Conservation (phyloP, 2,797 vertebrate genomes). For the Geotria australis region DNA sequence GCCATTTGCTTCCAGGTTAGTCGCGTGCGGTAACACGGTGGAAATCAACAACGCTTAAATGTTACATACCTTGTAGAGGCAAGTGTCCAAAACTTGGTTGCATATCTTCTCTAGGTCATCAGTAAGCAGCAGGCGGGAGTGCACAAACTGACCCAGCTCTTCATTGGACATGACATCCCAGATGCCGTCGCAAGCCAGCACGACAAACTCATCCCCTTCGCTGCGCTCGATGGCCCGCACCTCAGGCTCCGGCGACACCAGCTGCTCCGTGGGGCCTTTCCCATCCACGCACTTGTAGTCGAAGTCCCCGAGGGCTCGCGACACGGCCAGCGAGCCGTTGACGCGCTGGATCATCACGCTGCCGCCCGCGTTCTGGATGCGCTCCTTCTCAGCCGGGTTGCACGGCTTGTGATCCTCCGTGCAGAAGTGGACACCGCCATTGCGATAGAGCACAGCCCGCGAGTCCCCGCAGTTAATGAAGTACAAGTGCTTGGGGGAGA, state of each 20-base stretch:
- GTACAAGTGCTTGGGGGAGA: conserved; percentile 65
- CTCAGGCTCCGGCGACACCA: conserved; percentile 91
- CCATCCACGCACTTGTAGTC: conserved; percentile 97
- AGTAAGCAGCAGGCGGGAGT: conserved; percentile 65
- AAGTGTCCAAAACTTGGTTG: conserved; percentile 96
- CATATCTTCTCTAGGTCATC: conserved; percentile 88
- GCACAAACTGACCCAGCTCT: conserved; percentile 85
- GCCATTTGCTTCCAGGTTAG: too few species aligned
- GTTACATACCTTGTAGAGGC: conserved; percentile 91
- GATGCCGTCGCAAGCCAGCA: conserved; percentile 90
- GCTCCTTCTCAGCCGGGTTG: conserved; percentile 79
- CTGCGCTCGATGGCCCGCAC: conserved; percentile 62
- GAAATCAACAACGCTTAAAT: too few species aligned
- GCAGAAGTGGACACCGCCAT: conserved; percentile 67
- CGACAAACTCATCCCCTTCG: conserved; percentile 72
- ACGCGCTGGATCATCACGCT: conserved; percentile 97
- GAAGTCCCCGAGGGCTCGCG: conserved; percentile 82
- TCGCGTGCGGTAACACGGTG: too few species aligned
- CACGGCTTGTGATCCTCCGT: conserved; percentile 97
- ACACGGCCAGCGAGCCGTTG: conserved; percentile 85
- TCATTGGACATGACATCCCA: conserved; percentile 99
- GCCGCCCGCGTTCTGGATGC: conserved; percentile 95
- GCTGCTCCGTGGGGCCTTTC: conserved; percentile 89
- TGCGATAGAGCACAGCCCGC: conserved; percentile 60
- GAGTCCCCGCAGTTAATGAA: conserved; percentile 98